A percentile compares a stretch with the other conserved stretches of the same genome.
Conservation (phyloP, 2,888 invertebrate genomes). For the Leptogaster cylindrica region DNA sequence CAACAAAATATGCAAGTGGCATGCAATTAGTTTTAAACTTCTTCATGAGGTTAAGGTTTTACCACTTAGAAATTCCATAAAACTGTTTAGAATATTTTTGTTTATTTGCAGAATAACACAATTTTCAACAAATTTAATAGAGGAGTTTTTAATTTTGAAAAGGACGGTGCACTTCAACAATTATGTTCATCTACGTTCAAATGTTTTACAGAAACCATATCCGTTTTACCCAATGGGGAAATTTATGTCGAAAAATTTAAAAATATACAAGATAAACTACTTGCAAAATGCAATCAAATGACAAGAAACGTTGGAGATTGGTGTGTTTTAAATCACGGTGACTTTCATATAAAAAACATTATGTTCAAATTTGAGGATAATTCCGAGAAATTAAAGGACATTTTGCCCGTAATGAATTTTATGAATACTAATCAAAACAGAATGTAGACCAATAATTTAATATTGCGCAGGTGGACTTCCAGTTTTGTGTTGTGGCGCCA, state of each 20-base stretch:
- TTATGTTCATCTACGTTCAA: too few species aligned
- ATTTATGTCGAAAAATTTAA: constrained; percentile 11
- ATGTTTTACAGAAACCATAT: neutral
- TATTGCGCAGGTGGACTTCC: neutral
- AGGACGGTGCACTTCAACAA: neutral
- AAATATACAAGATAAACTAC: constrained; percentile 4
- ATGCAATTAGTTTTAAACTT: constrained; percentile 25
- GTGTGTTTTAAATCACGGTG: constrained; percentile 61
- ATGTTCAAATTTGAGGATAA: constrained; percentile 55
- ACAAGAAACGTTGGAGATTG: constrained; percentile 7
- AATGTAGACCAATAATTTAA: too few species aligned
- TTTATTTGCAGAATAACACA: constrained; percentile 1
- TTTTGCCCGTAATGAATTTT: constrained; percentile 32
- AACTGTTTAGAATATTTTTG: neutral
- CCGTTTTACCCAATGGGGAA: neutral
- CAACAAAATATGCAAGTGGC: constrained; percentile 10
- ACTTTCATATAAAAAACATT: constrained; percentile 61
- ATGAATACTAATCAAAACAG: too few species aligned
- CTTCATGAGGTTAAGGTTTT: constrained; percentile 13
- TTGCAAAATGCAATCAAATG: neutral
- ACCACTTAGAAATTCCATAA: too few species aligned
- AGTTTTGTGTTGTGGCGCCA: neutral
- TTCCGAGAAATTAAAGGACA: constrained; percentile 26
- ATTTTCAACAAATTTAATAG: neutral
- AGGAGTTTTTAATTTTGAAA: constrained; percentile 3